phyloP scores from a whole-genome alignment of 2,113 vertebrate species.

The Sebastes schlegelii region DNA sequence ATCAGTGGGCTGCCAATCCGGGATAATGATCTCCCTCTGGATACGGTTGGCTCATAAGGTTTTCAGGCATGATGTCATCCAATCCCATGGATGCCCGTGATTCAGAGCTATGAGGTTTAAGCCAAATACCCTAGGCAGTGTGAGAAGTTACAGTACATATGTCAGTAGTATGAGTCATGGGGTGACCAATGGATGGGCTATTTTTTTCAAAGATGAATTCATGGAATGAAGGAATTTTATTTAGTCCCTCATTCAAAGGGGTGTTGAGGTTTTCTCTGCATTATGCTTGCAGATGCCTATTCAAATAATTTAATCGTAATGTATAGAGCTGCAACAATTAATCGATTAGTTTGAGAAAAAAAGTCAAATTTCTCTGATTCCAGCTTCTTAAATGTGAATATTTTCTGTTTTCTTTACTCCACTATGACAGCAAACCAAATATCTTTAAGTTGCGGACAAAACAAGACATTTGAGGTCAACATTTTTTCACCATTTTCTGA shows the following conservation, averaged over 20 bases:
- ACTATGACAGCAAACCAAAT: too few species aligned
- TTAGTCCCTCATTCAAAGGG: neutral
- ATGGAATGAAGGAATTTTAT: neutral
- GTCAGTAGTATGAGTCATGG: slow-evolving; percentile 46
- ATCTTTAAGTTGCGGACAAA: too few species aligned
- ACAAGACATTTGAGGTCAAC: too few species aligned
- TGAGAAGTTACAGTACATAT: slow-evolving; percentile 56
- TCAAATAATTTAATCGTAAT: neutral
- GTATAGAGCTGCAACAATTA: neutral
- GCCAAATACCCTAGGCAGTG: slow-evolving; percentile 41
- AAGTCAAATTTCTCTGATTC: too few species aligned
- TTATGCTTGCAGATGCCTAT: neutral
- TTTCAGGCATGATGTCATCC: slow-evolving; percentile 65
- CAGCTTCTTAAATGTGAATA: too few species aligned
- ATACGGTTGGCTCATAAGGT: slow-evolving; percentile 67
- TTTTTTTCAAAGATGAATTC: slow-evolving; percentile 24
- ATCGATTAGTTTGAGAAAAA: too few species aligned
- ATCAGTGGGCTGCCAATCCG: slow-evolving; percentile 65
- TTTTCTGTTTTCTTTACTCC: too few species aligned
- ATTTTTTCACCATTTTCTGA: too few species aligned
- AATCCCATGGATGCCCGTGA: slow-evolving; percentile 49
- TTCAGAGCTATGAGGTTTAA: slow-evolving; percentile 50
- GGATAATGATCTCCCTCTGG: slow-evolving; percentile 72
- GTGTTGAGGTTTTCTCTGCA: neutral
- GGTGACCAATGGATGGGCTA: slow-evolving; percentile 6